Percentiles rank a stretch among this genome's conserved stretches.
These are phyloP conservation scores for Nyleta sp. DNA, from an alignment of 2,888 invertebrate species.

Conservation along the genomic window DNA sequence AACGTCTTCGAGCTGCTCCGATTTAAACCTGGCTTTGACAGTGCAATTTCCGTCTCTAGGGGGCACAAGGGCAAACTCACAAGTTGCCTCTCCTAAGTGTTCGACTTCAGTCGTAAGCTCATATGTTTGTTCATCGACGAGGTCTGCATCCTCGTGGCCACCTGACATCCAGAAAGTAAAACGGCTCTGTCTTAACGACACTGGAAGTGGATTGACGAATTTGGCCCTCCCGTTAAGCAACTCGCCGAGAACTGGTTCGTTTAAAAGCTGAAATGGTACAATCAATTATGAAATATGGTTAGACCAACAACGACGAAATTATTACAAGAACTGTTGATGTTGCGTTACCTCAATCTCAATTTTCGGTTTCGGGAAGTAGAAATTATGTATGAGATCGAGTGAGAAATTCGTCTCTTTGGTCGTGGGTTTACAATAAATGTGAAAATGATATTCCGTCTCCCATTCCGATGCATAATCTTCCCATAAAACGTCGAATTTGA, in stretches of 20 bases:
- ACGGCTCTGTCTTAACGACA: slow-evolving; percentile 89
- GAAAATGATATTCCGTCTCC: no score
- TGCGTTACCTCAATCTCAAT: no score
- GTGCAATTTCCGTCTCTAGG: slow-evolving; percentile 91
- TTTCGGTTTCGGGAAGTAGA: no score
- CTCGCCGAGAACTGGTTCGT: slow-evolving; percentile 82
- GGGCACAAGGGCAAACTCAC: slow-evolving; percentile 90
- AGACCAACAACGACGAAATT: no score
- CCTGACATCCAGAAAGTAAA: no score
- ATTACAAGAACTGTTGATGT: no score
- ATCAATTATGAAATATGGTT: no score
- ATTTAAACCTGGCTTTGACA: slow-evolving; percentile 93
- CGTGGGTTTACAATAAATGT: no score
- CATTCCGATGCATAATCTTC: no score
- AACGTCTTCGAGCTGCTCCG: slow-evolving; percentile 94
- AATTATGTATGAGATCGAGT: no score
- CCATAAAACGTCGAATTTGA: no score
- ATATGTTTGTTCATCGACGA: slow-evolving; percentile 89
- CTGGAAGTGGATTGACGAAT: slow-evolving; percentile 92
- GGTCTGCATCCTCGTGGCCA: slow-evolving; percentile 93
- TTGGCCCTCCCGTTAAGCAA: slow-evolving; percentile 85
- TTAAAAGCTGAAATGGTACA: slow-evolving; percentile 79
- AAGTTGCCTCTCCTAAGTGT: slow-evolving; percentile 88
- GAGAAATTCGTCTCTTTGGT: no score
- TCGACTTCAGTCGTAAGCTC: slow-evolving; percentile 86